Conservation (phyloP, 2,113 vertebrate species). For the Piliocolobus tephrosceles region DNA sequence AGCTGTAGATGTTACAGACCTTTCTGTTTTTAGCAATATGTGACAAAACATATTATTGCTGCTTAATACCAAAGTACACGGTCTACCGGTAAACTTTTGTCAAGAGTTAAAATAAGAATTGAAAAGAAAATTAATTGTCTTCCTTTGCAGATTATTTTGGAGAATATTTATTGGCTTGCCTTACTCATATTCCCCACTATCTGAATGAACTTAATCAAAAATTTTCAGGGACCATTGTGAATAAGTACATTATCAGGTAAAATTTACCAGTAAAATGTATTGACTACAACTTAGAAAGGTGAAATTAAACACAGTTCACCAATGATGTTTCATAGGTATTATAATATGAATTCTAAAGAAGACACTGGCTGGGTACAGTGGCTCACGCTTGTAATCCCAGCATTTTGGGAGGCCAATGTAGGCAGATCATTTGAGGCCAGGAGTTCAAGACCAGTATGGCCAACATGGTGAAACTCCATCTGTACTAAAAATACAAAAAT, state of each 20-base stretch:
- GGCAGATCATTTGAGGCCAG: no score
- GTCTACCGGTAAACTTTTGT: not conserved
- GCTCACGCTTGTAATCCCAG: no score
- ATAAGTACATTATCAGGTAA: not conserved
- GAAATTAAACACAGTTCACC: not conserved
- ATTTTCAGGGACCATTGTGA: not conserved
- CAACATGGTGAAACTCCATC: no score
- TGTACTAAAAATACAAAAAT: no score
- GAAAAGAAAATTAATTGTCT: not conserved
- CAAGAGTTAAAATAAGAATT: not conserved
- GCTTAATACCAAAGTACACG: not conserved
- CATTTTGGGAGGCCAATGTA: no score
- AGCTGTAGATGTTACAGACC: not conserved
- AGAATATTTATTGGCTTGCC: not conserved
- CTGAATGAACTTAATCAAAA: constrained; percentile 3
- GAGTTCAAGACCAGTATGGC: no score
- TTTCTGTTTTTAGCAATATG: not conserved
- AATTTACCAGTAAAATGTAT: not conserved
- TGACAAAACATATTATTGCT: not conserved
- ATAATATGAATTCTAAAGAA: not conserved
- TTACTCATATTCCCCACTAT: not conserved
- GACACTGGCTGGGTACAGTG: no score
- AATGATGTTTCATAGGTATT: not conserved
- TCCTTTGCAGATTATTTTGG: not conserved
- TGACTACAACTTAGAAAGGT: not conserved